Conservation (phyloP, 2,113 vertebrate genomes). For the Phocoena phocoena region DNA sequence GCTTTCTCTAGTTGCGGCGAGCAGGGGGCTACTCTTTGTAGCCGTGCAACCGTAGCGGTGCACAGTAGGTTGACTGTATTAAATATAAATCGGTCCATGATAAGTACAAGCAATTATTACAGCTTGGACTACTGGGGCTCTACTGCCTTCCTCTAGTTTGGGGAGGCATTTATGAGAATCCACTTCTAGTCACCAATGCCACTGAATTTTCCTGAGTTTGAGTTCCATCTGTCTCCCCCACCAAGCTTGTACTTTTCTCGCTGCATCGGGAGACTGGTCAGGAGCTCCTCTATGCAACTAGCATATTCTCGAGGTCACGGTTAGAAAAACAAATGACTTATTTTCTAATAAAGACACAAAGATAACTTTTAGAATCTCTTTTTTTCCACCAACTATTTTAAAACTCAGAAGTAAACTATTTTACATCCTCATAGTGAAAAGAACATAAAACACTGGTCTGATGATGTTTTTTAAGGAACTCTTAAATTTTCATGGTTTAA, state of each 20-base stretch:
- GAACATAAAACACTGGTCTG: background rate
- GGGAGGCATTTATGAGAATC: background rate
- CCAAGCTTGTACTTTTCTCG: background rate
- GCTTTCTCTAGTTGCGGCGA: too few relatives aligned
- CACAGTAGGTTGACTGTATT: too few relatives aligned
- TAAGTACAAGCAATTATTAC: too few relatives aligned
- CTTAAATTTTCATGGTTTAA: background rate
- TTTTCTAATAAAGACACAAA: background rate
- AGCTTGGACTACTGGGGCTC: background rate
- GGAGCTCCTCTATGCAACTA: background rate
- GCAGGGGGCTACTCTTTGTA: too few relatives aligned
- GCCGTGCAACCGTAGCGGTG: too few relatives aligned
- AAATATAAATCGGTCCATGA: background rate
- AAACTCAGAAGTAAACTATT: background rate
- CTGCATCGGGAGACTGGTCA: background rate
- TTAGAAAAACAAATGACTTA: background rate
- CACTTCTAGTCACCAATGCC: background rate
- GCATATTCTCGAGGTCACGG: background rate
- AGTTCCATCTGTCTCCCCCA: background rate
- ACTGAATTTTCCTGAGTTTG: background rate
- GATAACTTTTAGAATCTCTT: background rate
- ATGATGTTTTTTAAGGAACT: background rate
- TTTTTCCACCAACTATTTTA: background rate
- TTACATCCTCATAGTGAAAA: background rate
- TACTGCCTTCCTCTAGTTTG: background rate